Percentiles rank a stretch among this genome's conserved stretches.
These are phyloP conservation scores for Pipistrellus pygmaeus DNA, from an alignment of 2,797 vertebrate species.

Conservation along the genomic window DNA sequence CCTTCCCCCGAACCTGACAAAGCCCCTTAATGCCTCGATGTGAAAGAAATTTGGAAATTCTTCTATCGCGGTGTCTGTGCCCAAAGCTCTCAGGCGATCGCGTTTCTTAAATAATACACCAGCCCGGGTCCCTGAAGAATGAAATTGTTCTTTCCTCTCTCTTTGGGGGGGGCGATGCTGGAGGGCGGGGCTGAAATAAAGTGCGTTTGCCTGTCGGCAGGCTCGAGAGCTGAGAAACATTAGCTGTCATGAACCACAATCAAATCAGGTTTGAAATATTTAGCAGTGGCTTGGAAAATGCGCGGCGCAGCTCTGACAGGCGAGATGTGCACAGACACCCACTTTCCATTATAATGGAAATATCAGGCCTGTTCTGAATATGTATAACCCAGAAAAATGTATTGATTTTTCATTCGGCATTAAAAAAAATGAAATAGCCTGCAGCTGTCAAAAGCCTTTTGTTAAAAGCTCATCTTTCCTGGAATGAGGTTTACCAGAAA, in stretches of 20 bases:
- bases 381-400: conserved; percentile 98
- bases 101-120: conserved; percentile 76
- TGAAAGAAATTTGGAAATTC: conserved; percentile 76
- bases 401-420: conserved; percentile 99
- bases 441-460: conserved; percentile 99
- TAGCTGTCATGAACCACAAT: conserved; percentile 97
- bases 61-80: conserved; percentile 68
- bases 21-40: conserved; percentile 38
- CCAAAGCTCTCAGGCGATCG: conserved; percentile 58
- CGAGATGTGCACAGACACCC: conserved; percentile 90
- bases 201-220: conserved; percentile 83
- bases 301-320: conserved; percentile 96
- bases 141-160: conserved; percentile 76
- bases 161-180: conserved; percentile 70
- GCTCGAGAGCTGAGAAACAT: conserved; percentile 90
- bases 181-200: conserved; percentile 79
- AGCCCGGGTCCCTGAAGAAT: conserved; percentile 73
- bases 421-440: conserved; percentile 97
- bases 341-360: conserved; percentile 94
- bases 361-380: conserved; percentile 96
- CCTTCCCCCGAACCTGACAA: conserved; percentile 56
- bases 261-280: conserved; percentile 99
- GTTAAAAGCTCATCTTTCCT: conserved; percentile 98
- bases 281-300: conserved; percentile 99
- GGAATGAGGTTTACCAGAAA: conserved; percentile 94